Conservation (phyloP, 2,888 invertebrate genomes). For the Apodemia zela region DNA sequence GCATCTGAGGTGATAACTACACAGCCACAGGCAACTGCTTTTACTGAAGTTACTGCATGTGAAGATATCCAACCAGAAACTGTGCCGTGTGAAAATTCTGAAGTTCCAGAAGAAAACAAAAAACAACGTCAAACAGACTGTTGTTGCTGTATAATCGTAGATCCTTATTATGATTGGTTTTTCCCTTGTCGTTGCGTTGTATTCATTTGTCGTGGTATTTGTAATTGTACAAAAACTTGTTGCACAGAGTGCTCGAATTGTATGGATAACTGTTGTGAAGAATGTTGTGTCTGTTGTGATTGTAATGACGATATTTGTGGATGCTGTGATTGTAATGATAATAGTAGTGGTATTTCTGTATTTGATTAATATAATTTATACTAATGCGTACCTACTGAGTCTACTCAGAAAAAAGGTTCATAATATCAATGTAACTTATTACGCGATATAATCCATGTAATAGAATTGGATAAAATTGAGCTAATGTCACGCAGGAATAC, state of each 20-base stretch:
- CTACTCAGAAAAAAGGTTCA: too few relatives aligned
- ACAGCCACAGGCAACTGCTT: neutral
- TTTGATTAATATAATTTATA: too few relatives aligned
- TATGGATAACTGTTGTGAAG: neutral
- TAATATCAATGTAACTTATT: too few relatives aligned
- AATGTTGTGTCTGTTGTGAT: neutral
- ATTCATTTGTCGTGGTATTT: neutral
- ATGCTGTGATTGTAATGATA: too few relatives aligned
- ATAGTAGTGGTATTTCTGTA: too few relatives aligned
- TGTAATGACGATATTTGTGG: neutral
- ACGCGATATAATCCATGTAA: too few relatives aligned
- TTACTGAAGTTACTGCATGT: constrained; percentile 1
- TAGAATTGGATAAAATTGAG: too few relatives aligned
- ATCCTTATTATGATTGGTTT: constrained; percentile 4
- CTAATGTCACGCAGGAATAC: too few relatives aligned
- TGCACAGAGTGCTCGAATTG: constrained; percentile 1
- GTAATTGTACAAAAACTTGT: neutral
- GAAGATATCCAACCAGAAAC: constrained; percentile 2
- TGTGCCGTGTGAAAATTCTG: neutral
- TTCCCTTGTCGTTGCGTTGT: neutral
- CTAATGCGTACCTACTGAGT: too few relatives aligned
- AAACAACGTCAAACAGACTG: neutral
- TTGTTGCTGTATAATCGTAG: neutral
- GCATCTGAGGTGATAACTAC: neutral
- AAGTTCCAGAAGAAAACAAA: neutral